These are phyloP conservation scores for Sturnus vulgaris DNA, from an alignment of 2,113 vertebrate species.

Conservation along the genomic window DNA sequence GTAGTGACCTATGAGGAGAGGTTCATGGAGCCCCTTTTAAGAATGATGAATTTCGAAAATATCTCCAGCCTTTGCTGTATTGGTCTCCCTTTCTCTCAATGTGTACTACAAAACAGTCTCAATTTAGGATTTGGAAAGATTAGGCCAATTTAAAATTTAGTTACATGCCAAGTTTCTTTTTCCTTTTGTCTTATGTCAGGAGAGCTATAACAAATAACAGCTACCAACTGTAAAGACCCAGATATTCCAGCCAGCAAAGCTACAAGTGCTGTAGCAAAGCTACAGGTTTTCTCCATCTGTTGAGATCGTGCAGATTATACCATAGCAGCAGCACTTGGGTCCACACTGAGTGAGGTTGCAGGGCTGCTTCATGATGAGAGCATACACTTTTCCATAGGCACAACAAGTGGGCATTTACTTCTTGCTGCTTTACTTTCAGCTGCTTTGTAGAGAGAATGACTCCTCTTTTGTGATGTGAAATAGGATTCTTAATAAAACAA, in stretches of 20 bases:
- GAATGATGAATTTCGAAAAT: neutral
- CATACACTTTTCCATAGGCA: neutral
- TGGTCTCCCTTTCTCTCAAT: neutral
- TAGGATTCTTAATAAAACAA: constrained; percentile 5
- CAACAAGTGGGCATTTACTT: neutral
- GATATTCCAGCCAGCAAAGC: neutral
- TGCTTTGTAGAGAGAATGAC: neutral
- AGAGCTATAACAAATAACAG: neutral
- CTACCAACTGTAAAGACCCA: neutral
- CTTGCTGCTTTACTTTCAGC: neutral
- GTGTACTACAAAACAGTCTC: neutral
- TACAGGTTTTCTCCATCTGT: neutral
- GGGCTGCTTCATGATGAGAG: neutral
- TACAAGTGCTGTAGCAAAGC: neutral
- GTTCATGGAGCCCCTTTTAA: neutral
- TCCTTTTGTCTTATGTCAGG: neutral
- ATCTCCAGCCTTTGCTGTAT: neutral
- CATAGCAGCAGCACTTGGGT: neutral
- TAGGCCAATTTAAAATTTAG: constrained; percentile 47
- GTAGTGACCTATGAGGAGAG: neutral
- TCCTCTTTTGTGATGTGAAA: constrained; percentile 15
- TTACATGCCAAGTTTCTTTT: neutral
- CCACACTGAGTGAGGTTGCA: neutral
- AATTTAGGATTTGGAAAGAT: constrained; percentile 38
- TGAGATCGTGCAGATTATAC: neutral